phyloP scores from a whole-genome alignment of 2,888 invertebrate species.

The Reticulitermes lucifugus region DNA sequence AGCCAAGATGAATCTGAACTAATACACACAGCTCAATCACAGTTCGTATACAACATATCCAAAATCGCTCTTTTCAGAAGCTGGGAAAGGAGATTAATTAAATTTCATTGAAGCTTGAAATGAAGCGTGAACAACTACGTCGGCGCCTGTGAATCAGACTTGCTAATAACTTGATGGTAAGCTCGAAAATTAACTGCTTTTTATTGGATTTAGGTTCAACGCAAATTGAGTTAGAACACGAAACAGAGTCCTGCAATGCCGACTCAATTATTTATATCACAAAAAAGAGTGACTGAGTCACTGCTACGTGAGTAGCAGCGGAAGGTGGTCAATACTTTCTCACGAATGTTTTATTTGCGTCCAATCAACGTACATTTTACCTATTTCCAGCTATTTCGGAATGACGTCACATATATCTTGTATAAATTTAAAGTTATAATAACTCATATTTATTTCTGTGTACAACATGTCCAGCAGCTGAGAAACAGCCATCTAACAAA shows the following conservation, averaged over 20 bases:
- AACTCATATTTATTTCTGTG: not conserved
- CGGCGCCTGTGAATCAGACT: not conserved
- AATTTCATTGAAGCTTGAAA: not conserved
- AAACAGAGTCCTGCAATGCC: not conserved
- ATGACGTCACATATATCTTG: not conserved
- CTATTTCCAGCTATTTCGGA: not conserved
- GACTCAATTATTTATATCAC: not conserved
- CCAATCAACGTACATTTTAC: not conserved
- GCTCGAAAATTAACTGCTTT: not conserved
- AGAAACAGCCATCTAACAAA: too few relatives aligned
- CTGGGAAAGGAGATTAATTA: not conserved
- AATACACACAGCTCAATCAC: too few relatives aligned
- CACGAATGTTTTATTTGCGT: not conserved
- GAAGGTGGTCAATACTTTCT: not conserved
- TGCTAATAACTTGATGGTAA: not conserved
- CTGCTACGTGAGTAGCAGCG: not conserved
- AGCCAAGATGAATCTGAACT: too few relatives aligned
- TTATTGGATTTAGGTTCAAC: not conserved
- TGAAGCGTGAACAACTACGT: not conserved
- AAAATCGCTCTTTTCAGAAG: too few relatives aligned
- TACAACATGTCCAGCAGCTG: not conserved
- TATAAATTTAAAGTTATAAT: not conserved
- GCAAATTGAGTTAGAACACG: constrained; percentile 5
- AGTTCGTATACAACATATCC: too few relatives aligned
- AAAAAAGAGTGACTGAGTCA: constrained; percentile 3